Evolutionary conservation across 2,888 invertebrate species (phyloP), one percentile per base, ranked within the genome.

Genomic region (Cabera pusaria): DNA sequence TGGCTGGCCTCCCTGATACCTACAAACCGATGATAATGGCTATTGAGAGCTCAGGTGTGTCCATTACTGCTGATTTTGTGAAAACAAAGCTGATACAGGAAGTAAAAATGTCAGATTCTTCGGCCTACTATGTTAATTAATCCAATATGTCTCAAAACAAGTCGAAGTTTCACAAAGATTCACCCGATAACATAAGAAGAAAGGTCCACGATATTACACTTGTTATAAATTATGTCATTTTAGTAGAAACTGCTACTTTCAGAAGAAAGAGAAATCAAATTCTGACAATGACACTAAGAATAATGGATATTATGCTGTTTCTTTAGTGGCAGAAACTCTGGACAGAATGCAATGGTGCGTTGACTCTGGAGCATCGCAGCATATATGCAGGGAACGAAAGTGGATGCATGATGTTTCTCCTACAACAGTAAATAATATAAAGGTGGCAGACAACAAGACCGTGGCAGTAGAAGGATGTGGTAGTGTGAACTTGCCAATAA

Each of bases 11-110:
- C n/a, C 45, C 52, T 0, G 50, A 50, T 6, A 3, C 1, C 0
- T 53, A 50, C 28, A 48, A 45, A 11, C 53, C 48, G 0, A 54
- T 51, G 51, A 54, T 51, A 0, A 51, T 49, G 51, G 51, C 34
- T 0, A n/a, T 54, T n/a, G 44, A 49, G 8, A 44, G 44, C 17
- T 49, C 42, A 2, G 42, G 49, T 5, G 23, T 39, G 0, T 28
- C 28, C 8, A 49, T 49, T 5, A 33, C 33, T 19, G 31, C 46
- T 17, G 35, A 35, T 18, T 22, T 6, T 9, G 17, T 35, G 1
- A 35, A 35, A 18, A 17, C 35, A 11, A 35, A 27, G 10, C 10
- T 36, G 5, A 12, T 36, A 20, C 36, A 36, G 8, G 36, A 36
- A 11, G 22, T 36, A 23, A 28, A 28, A 7, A 22, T 7, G 3